These are phyloP conservation scores for Riparia riparia DNA, from an alignment of 2,113 vertebrate genomes.

Conservation along the genomic window DNA sequence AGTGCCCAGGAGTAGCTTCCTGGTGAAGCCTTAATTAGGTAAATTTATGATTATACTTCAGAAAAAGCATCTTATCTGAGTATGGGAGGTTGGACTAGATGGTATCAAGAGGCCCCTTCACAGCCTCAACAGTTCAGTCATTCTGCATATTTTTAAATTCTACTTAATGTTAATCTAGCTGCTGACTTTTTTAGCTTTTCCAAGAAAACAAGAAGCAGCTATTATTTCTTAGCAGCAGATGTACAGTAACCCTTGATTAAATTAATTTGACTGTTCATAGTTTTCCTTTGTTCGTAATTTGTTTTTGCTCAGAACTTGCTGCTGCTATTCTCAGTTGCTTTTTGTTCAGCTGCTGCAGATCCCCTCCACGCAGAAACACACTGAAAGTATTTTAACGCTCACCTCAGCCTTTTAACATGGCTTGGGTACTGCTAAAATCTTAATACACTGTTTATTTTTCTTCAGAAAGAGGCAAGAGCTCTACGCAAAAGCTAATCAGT, in stretches of 20 bases:
- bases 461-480: background rate
- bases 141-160: background rate
- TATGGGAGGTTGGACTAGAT: background rate
- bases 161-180: background rate
- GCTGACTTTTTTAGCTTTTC: background rate
- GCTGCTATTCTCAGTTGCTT: background rate
- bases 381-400: background rate
- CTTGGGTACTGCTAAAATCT: background rate
- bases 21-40: background rate
- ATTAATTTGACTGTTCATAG: background rate
- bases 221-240: slow-evolving; percentile 8
- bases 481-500: background rate
- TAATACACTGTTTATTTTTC: background rate
- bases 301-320: background rate
- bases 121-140: background rate
- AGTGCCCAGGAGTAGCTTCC: background rate
- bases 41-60: background rate
- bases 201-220: background rate
- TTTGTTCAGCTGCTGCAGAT: background rate
- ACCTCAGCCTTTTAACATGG: background rate
- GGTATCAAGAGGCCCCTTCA: background rate
- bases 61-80: background rate
- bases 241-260: background rate
- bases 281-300: background rate
- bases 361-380: background rate